phyloP scores from a whole-genome alignment of 2,113 vertebrate genomes.

The Paedocypris sp. region DNA sequence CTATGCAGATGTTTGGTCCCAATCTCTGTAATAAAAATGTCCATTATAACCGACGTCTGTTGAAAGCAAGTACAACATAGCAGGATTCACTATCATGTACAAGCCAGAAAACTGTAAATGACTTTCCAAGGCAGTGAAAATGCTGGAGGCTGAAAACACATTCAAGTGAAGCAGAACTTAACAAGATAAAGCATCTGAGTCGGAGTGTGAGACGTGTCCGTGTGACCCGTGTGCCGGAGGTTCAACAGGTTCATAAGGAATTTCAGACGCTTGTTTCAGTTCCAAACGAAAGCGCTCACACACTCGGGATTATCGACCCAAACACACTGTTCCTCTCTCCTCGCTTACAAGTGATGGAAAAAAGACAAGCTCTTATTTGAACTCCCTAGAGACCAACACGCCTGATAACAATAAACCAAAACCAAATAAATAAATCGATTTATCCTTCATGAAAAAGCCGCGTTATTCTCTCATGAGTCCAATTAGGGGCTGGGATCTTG shows the following conservation, averaged over 20 bases:
- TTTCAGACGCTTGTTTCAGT: background rate
- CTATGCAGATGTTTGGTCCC: too few species aligned
- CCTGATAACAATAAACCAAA: background rate
- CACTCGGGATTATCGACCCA: background rate
- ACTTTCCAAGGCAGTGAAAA: too few species aligned
- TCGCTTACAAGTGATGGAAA: background rate
- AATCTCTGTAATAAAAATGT: too few species aligned
- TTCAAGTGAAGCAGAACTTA: background rate
- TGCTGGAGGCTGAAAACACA: too few species aligned
- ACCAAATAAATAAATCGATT: background rate
- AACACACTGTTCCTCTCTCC: background rate
- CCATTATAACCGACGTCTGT: too few species aligned
- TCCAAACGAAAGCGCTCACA: slow-evolving; percentile 1
- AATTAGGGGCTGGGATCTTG: background rate
- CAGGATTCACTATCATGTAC: too few species aligned
- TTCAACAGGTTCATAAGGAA: slow-evolving; percentile 12
- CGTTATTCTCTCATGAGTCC: background rate
- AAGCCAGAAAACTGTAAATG: background rate
- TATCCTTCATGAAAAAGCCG: background rate
- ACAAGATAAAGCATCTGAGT: background rate
- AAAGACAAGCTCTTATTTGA: too few species aligned
- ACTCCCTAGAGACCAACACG: background rate
- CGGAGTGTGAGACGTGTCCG: background rate
- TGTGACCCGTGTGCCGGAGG: background rate
- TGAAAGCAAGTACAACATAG: too few species aligned